Evolutionary conservation across 2,113 vertebrate species (phyloP), one percentile per base, ranked within the genome.

Genomic region (Leucosticte australis): DNA sequence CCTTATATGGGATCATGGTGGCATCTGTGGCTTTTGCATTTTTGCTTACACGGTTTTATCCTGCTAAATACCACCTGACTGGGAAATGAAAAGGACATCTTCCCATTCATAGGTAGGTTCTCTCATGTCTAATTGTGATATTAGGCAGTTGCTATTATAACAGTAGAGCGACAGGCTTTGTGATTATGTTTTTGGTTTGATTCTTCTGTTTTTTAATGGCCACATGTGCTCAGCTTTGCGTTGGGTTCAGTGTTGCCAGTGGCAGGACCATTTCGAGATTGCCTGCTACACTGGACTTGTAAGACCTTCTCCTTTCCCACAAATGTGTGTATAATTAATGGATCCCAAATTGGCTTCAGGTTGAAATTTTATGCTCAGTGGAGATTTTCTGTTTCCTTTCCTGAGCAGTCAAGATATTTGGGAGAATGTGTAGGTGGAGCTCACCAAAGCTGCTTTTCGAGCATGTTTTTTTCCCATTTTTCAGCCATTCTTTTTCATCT

Each of bases 91-190:
- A 70, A 35, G 7, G 11, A 0, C 7, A 11, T 65, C 10, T 75
- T 89, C 24, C 31, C 46, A 1, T 84, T 89, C 24, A 23, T 53
- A 17, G 35, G 6, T 69, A 39, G 28, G 2, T 73, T 83, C 10
- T 77, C 6, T 41, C 18, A 3, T 57, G 9, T 42, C 27, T 77
- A 37, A 57, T 24, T 83, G 27, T 41, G 41, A 20, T 74, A 46
- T 28, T 56, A 49, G 68, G 42, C 21, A 57, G 26, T 18, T 0
- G 0, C 12, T 70, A 2, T 65, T 74, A 8, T 3, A 83, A 27
- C 13, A 65, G 60, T n/a, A 69, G 73, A 69, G 69, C 19, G 19
- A 26, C 11, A 37, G 37, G 56, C 11, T 65, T 91, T 56, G 26
- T 0, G 1, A 23, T 83, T 69, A 47, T 46, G 28, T 6, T 49